A percentile compares a stretch with the other conserved stretches of the same genome.
Evolutionary conservation across 2,888 invertebrate genomes (phyloP).

Genomic region (Andrena bicolor): DNA sequence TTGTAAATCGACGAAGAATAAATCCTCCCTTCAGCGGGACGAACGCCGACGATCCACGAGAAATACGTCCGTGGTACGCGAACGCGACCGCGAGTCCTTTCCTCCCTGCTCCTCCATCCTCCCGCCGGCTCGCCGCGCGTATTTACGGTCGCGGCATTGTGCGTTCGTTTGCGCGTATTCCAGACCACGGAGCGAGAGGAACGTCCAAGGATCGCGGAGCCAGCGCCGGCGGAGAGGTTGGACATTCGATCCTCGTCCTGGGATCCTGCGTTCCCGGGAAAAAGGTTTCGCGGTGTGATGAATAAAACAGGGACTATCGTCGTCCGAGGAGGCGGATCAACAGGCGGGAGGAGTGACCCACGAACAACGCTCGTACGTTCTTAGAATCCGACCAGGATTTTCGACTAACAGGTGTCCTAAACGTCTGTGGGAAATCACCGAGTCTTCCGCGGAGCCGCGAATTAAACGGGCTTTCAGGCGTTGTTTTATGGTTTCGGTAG

Average conservation of each 20-base stretch:
- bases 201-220: constrained; percentile 23
- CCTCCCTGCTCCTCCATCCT: constrained; percentile 18
- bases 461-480: background rate
- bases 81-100: constrained; percentile 48
- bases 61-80: constrained; percentile 51
- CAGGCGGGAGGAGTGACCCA: constrained; percentile 16
- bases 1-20: constrained; percentile 80
- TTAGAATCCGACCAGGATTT: background rate
- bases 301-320: constrained; percentile 56
- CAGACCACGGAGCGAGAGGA: constrained; percentile 34
- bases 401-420: constrained; percentile 8
- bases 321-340: constrained; percentile 5
- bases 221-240: constrained; percentile 19
- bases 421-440: background rate
- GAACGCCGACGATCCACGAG: constrained; percentile 53
- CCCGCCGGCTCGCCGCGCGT: constrained; percentile 24
- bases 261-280: constrained; percentile 45
- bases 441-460: background rate
- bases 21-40: constrained; percentile 75
- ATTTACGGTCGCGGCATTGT: constrained; percentile 50
- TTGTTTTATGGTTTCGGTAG: background rate
- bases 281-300: constrained; percentile 51
- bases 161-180: constrained; percentile 45
- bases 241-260: constrained; percentile 56
- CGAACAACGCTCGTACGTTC: constrained; percentile 4